Conservation (phyloP, 2,113 vertebrate genomes). For the Eptesicus fuscus region DNA sequence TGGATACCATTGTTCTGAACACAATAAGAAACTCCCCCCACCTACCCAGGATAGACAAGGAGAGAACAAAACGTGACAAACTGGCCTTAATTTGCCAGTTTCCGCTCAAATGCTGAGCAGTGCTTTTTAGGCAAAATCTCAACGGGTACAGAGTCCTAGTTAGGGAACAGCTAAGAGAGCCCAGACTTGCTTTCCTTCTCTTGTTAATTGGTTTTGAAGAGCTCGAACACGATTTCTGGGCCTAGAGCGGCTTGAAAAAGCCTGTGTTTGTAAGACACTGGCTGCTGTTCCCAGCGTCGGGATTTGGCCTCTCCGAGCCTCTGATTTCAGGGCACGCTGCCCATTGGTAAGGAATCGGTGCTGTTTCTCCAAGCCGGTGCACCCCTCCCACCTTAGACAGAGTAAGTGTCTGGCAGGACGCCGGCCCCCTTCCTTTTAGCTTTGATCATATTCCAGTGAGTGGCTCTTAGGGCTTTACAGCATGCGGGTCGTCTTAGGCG, state of each 20-base stretch:
- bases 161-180: background rate
- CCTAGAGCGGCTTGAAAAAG: background rate
- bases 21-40: background rate
- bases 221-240: background rate
- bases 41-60: background rate
- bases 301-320: background rate
- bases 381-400: background rate
- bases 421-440: background rate
- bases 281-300: background rate
- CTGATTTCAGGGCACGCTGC: background rate
- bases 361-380: background rate
- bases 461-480: background rate
- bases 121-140: constrained; percentile 4
- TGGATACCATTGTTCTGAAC: background rate
- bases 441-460: background rate
- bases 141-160: background rate
- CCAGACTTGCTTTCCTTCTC: background rate
- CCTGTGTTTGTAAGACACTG: background rate
- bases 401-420: background rate
- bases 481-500: background rate
- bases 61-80: background rate
- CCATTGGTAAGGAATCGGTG: accelerated
- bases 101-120: background rate
- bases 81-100: constrained; percentile 47
- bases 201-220: constrained; percentile 40